These are phyloP conservation scores for Entomobrya proxima DNA, from an alignment of 2,888 invertebrate species.

Conservation along the genomic window DNA sequence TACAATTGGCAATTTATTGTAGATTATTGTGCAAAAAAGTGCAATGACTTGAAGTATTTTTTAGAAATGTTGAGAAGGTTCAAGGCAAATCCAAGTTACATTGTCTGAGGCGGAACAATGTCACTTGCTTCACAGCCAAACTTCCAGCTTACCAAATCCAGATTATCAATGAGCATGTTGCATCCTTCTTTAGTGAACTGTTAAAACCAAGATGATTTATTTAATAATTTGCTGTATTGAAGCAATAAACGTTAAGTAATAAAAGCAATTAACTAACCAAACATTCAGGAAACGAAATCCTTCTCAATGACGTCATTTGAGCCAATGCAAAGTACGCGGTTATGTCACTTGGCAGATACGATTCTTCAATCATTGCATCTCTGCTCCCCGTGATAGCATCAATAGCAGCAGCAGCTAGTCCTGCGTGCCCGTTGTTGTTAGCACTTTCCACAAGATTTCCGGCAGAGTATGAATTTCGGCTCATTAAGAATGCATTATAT, in stretches of 20 bases:
- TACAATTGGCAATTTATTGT: too few relatives aligned
- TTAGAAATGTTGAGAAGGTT: background rate
- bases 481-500: constrained; percentile 57
- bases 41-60: background rate
- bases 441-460: constrained; percentile 3
- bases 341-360: constrained; percentile 46
- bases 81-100: background rate
- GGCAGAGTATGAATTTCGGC: constrained; percentile 8
- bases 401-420: too few relatives aligned
- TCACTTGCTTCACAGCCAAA: constrained; percentile 56
- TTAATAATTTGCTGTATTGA: background rate
- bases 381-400: background rate
- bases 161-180: constrained; percentile 28
- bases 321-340: constrained; percentile 51
- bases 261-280: background rate
- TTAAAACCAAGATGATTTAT: background rate
- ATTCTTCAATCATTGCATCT: constrained; percentile 41
- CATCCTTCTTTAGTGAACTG: constrained; percentile 52
- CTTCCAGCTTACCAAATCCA: constrained; percentile 52
- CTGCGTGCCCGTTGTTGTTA: too few relatives aligned
- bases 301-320: constrained; percentile 45
- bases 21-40: constrained; percentile 11
- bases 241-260: background rate
- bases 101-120: constrained; percentile 48
- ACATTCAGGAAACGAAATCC: constrained; percentile 48